A percentile compares a stretch with the other conserved stretches of the same genome.
phyloP scores from a whole-genome alignment of 2,113 vertebrate genomes.

The Carassius carassius region DNA sequence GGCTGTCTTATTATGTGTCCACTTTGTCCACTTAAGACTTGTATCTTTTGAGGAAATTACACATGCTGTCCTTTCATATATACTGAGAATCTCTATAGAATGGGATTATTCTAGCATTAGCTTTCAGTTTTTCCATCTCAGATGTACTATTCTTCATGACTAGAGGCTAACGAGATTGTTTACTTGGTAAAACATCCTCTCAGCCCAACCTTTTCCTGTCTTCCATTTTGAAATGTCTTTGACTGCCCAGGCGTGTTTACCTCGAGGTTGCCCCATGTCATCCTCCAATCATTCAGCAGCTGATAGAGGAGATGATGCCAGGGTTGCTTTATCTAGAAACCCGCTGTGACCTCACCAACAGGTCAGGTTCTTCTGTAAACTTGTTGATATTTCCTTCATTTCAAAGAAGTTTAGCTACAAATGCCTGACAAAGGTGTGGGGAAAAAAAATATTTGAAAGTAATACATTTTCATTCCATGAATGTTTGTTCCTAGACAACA shows the following conservation, averaged over 20 bases:
- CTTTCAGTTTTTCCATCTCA: neutral
- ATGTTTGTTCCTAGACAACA: too few relatives aligned
- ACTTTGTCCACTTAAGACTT: neutral
- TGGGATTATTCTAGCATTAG: neutral
- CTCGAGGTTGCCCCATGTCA: slow-evolving; percentile 94
- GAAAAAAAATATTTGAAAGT: too few relatives aligned
- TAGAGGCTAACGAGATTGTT: slow-evolving; percentile 21
- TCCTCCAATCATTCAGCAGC: slow-evolving; percentile 78
- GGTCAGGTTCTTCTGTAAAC: slow-evolving; percentile 68
- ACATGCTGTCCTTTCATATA: neutral
- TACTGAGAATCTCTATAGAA: neutral
- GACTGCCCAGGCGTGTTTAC: slow-evolving; percentile 81
- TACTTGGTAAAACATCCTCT: neutral
- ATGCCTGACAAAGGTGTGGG: neutral
- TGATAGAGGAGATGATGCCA: slow-evolving; percentile 74
- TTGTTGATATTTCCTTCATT: neutral
- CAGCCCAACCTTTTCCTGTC: neutral
- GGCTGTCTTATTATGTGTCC: slow-evolving; percentile 6
- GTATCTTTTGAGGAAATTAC: neutral
- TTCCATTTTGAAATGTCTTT: neutral
- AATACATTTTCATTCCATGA: too few relatives aligned
- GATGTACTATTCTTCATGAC: neutral
- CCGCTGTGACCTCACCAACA: slow-evolving; percentile 72
- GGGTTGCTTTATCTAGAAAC: slow-evolving; percentile 75
- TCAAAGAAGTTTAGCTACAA: neutral